phyloP scores from a whole-genome alignment of 2,888 invertebrate genomes.

The Polyploca ridens region DNA sequence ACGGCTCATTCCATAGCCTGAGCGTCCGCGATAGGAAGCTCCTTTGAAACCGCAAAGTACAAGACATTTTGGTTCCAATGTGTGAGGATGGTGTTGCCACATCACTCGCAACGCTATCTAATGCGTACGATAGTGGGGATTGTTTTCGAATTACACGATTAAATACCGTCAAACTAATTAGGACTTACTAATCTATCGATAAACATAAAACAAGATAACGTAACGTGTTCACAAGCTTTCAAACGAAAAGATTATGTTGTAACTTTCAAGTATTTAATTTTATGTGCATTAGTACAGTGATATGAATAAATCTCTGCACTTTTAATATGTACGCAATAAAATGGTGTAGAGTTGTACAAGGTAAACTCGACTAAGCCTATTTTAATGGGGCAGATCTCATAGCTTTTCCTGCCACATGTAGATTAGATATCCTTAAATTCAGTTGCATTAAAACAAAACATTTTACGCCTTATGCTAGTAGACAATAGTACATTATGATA shows the following conservation, averaged over 20 bases:
- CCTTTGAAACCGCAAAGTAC: too few relatives aligned
- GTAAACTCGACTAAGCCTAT: too few relatives aligned
- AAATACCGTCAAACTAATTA: background rate
- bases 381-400: too few relatives aligned
- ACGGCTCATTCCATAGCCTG: too few relatives aligned
- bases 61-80: too few relatives aligned
- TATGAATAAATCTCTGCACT: background rate
- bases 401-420: too few relatives aligned
- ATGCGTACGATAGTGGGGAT: background rate
- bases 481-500: too few relatives aligned
- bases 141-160: constrained; percentile 1
- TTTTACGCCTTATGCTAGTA: too few relatives aligned
- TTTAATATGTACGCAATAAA: background rate
- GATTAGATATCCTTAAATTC: too few relatives aligned
- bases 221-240: background rate
- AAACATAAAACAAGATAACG: constrained; percentile 2
- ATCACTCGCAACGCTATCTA: background rate
- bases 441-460: too few relatives aligned
- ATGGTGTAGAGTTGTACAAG: too few relatives aligned
- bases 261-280: background rate
- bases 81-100: background rate
- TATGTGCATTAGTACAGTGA: background rate
- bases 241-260: background rate
- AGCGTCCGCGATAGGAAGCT: too few relatives aligned
- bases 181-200: background rate